phyloP scores from a whole-genome alignment of 2,797 vertebrate species.

The Catostomus latipinnis region DNA sequence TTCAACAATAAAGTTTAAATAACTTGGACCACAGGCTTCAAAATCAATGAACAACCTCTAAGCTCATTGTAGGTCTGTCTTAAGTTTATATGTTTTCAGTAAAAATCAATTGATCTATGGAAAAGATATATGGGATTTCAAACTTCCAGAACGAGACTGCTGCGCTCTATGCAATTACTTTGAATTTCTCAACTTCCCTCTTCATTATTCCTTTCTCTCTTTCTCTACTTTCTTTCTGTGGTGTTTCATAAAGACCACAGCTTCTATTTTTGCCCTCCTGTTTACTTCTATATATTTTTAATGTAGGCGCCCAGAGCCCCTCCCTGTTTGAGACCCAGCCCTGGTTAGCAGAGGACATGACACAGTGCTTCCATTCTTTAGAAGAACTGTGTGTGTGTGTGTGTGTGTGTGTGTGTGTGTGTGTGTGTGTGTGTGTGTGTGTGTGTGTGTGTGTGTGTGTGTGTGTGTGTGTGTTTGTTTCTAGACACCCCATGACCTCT shows the following conservation, averaged over 20 bases:
- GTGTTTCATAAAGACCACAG: constrained; percentile 71
- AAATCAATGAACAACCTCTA: too few relatives aligned
- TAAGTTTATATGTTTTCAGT: too few relatives aligned
- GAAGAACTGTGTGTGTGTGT: constrained; percentile 58
- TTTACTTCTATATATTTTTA: constrained; percentile 79
- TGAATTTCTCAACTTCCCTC: constrained; percentile 66
- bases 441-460: constrained; percentile 1
- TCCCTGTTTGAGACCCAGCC: constrained; percentile 72
- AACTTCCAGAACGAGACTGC: too few relatives aligned
- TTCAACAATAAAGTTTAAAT: too few relatives aligned
- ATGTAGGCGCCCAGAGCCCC: constrained; percentile 67
- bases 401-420: constrained; percentile 47
- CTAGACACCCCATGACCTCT: constrained; percentile 37
- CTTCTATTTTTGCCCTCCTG: constrained; percentile 78
- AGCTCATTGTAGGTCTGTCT: too few relatives aligned
- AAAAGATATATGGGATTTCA: too few relatives aligned
- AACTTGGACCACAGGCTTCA: too few relatives aligned
- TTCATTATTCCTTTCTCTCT: constrained; percentile 19
- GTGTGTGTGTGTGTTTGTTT: constrained; percentile 7
- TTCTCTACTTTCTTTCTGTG: constrained; percentile 26
- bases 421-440: constrained; percentile 8
- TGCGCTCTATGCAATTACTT: background rate
- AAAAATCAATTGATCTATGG: too few relatives aligned
- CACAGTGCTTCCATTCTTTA: constrained; percentile 79
- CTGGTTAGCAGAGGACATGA: constrained; percentile 57